phyloP scores from a whole-genome alignment of 1,140 invertebrate genomes.

The Cotesia glomerata region DNA sequence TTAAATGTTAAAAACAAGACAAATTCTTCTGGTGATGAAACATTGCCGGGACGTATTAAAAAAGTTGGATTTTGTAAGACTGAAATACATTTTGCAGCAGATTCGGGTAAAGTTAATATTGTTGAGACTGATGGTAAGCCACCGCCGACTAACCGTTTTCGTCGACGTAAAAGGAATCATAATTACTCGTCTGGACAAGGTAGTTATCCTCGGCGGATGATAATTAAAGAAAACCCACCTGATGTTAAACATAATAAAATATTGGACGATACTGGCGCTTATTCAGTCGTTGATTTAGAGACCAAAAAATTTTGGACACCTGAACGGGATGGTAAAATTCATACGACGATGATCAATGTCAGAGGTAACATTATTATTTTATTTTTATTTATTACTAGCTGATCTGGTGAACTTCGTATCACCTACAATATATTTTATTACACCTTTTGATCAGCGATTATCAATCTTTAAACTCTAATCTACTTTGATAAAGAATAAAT shows the following conservation, averaged over 20 bases:
- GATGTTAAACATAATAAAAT: neutral
- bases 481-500: too few relatives aligned
- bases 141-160: constrained; percentile 79
- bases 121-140: constrained; percentile 87
- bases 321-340: constrained; percentile 21
- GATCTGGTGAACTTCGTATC: too few relatives aligned
- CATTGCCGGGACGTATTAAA: constrained; percentile 57
- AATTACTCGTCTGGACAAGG: neutral
- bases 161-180: constrained; percentile 68
- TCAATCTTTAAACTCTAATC: too few relatives aligned
- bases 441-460: too few relatives aligned
- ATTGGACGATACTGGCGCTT: neutral
- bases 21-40: constrained; percentile 3
- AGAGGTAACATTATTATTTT: constrained; percentile 4
- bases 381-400: neutral
- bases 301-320: neutral
- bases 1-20: neutral
- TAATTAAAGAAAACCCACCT: neutral
- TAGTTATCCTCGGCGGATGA: neutral
- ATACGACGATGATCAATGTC: constrained; percentile 25
- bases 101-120: constrained; percentile 81
- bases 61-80: constrained; percentile 86
- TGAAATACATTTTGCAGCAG: constrained; percentile 84
- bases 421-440: too few relatives aligned
- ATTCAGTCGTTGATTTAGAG: constrained; percentile 13